Conservation (phyloP, 2,113 vertebrate genomes). For the Phrynosoma platyrhinos region DNA sequence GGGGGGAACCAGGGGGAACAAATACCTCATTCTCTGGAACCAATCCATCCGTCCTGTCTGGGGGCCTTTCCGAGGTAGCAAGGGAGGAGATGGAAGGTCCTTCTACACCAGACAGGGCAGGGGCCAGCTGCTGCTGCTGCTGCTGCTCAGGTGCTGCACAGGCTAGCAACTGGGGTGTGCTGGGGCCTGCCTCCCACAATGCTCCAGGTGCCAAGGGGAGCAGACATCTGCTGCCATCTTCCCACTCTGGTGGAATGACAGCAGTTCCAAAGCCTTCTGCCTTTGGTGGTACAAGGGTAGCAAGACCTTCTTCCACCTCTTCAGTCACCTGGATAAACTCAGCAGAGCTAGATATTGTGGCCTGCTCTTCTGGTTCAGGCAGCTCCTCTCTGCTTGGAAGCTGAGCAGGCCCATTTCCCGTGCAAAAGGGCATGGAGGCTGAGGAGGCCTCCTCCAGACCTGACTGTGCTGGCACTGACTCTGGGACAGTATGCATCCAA, state of each 20-base stretch:
- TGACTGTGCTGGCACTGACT: accelerated
- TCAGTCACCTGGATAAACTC: accelerated
- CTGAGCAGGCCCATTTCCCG: accelerated
- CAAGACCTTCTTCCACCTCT: conserved; percentile 42
- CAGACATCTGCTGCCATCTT: background rate
- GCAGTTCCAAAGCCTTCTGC: conserved; percentile 35
- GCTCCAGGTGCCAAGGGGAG: background rate
- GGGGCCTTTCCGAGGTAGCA: conserved; percentile 54
- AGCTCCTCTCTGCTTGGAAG: background rate
- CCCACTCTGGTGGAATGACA: background rate
- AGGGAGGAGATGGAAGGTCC: conserved; percentile 41
- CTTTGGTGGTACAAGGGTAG: background rate
- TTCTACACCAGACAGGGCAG: background rate
- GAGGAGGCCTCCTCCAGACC: background rate
- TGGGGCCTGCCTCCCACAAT: accelerated
- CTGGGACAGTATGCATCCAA: accelerated
- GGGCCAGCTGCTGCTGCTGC: background rate
- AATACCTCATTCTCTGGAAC: conserved; percentile 82
- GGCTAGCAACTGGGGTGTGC: background rate
- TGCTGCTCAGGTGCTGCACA: background rate
- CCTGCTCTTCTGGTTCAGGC: background rate
- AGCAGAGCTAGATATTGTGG: accelerated
- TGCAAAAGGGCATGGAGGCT: background rate
- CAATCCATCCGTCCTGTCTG: conserved; percentile 69
- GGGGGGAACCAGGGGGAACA: conserved; percentile 49